Evolutionary conservation across 2,888 invertebrate species (phyloP).

Genomic region (Encarsia formosa): DNA sequence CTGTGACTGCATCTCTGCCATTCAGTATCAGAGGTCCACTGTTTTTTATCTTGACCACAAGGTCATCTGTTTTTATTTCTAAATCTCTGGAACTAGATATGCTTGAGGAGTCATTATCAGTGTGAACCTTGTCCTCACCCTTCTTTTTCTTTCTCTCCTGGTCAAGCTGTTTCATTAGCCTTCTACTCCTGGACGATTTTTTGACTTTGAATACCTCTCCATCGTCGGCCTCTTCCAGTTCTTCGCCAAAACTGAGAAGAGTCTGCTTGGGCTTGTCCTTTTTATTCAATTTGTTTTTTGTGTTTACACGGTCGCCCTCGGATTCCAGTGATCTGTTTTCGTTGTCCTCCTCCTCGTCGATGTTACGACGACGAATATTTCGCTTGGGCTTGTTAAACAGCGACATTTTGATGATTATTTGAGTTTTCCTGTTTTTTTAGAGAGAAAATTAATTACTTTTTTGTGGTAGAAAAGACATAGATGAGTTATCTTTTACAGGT

Average conservation of each 20-base stretch:
- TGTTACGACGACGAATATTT: conserved; percentile 73
- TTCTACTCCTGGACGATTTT: conserved; percentile 90
- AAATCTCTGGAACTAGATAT: conserved; percentile 56
- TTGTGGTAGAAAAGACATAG: too few species aligned
- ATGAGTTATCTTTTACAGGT: too few species aligned
- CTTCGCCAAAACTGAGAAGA: conserved; percentile 77
- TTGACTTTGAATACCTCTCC: conserved; percentile 92
- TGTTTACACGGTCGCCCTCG: conserved; percentile 50
- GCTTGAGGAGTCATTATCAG: conserved; percentile 48
- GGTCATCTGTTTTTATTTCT: conserved; percentile 67
- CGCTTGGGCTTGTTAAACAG: conserved; percentile 85
- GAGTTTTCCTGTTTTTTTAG: too few species aligned
- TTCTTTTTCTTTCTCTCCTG: conserved; percentile 67
- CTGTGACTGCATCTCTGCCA: conserved; percentile 79
- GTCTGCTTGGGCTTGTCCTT: conserved; percentile 57
- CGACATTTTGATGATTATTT: conserved; percentile 71
- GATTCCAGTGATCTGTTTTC: conserved; percentile 60
- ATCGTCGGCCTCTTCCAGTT: conserved; percentile 61
- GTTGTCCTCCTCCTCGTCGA: conserved; percentile 65
- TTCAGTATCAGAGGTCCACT: conserved; percentile 66
- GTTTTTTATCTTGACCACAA: conserved; percentile 62
- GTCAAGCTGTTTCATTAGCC: conserved; percentile 78
- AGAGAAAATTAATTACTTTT: too few species aligned
- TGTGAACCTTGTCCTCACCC: conserved; percentile 53
- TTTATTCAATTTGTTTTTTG: conserved; percentile 55